phyloP scores from a whole-genome alignment of 2,113 vertebrate species.

The Galbula dea region DNA sequence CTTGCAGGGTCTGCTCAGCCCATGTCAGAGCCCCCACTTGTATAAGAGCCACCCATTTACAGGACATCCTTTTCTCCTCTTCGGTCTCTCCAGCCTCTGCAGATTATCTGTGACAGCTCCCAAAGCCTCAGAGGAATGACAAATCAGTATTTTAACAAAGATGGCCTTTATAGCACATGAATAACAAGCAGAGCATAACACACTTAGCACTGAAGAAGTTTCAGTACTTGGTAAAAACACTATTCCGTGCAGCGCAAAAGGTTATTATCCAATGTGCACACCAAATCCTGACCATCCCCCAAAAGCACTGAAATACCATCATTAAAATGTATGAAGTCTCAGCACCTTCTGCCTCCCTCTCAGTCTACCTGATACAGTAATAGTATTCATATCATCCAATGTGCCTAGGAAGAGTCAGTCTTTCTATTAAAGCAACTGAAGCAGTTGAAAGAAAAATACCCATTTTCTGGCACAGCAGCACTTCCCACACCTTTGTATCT shows the following conservation, averaged over 20 bases:
- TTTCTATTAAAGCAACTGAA: background rate
- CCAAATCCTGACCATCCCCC: background rate
- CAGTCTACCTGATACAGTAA: background rate
- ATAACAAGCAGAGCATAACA: background rate
- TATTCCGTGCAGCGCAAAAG: background rate
- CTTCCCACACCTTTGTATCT: background rate
- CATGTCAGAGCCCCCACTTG: background rate
- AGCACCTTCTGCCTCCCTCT: background rate
- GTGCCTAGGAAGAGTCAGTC: background rate
- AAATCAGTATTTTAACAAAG: background rate
- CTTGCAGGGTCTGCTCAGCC: background rate
- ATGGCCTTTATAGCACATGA: background rate
- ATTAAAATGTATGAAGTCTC: background rate
- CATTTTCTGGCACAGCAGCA: background rate
- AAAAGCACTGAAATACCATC: background rate
- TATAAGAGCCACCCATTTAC: background rate
- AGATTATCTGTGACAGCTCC: background rate
- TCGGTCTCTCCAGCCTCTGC: background rate
- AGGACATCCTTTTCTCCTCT: background rate
- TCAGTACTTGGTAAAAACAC: background rate
- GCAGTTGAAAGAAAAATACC: background rate
- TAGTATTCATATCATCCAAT: background rate
- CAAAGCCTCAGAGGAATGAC: background rate
- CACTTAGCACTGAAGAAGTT: background rate
- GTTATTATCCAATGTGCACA: background rate